Evolutionary conservation across 2,797 vertebrate species (phyloP).

Genomic region (Megaceryle alcyon): DNA sequence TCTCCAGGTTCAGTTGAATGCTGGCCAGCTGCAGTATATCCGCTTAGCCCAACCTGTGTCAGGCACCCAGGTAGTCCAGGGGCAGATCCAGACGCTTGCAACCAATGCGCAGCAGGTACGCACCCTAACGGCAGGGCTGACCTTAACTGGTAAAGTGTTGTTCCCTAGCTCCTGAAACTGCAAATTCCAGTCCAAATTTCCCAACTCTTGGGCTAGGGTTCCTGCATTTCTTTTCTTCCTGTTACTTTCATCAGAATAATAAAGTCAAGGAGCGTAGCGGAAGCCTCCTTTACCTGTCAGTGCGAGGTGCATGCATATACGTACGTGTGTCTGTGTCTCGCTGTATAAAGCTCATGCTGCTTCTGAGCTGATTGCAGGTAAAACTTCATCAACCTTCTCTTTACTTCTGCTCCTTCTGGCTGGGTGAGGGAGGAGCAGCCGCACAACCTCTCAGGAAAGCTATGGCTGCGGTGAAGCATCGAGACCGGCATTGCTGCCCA

Average conservation of each 20-base stretch:
- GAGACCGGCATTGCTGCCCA: neutral
- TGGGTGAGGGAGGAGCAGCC: slow-evolving; percentile 48
- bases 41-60: slow-evolving; percentile 97
- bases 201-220: neutral
- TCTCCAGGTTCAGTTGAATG: slow-evolving; percentile 93
- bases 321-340: neutral
- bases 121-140: neutral
- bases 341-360: neutral
- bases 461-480: neutral
- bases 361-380: slow-evolving; percentile 22
- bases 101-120: slow-evolving; percentile 96
- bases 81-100: slow-evolving; percentile 97
- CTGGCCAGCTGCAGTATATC: slow-evolving; percentile 97
- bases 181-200: neutral
- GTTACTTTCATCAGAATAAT: neutral
- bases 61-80: slow-evolving; percentile 97
- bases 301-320: slow-evolving; percentile 34
- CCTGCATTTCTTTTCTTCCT: neutral
- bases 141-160: neutral
- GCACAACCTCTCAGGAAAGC: neutral
- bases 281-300: neutral
- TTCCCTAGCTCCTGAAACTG: neutral
- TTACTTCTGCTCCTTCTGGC: slow-evolving; percentile 28
- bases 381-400: neutral
- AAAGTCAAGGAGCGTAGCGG: neutral